Evolutionary conservation across 2,797 vertebrate genomes (phyloP).

Genomic region (Pteropus rufus): DNA sequence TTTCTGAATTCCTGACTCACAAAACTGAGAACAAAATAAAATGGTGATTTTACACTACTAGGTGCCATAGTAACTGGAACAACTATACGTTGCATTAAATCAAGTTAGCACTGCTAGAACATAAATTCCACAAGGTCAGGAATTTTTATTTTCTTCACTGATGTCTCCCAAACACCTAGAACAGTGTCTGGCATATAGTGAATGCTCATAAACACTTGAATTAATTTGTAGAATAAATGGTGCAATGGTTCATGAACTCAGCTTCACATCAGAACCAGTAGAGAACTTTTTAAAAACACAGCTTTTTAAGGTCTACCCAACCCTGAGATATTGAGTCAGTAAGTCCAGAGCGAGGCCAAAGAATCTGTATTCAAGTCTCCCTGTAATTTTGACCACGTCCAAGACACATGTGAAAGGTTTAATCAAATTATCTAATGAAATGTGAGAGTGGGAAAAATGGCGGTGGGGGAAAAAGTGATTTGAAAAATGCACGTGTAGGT

Average conservation of each 20-base stretch:
- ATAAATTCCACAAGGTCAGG: background rate
- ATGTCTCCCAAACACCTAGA: background rate
- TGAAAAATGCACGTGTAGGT: background rate
- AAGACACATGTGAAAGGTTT: background rate
- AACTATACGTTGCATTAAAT: background rate
- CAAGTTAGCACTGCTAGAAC: background rate
- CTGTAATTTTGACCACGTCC: background rate
- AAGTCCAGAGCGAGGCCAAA: background rate
- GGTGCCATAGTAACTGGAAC: background rate
- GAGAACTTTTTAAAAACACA: background rate
- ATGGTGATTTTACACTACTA: background rate
- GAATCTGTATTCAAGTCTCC: background rate
- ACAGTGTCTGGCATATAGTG: background rate
- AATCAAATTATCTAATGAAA: background rate
- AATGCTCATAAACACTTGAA: background rate
- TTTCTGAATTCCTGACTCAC: background rate
- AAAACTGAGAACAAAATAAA: background rate
- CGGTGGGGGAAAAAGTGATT: background rate
- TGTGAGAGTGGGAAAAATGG: background rate
- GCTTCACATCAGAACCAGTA: background rate
- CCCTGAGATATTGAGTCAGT: background rate
- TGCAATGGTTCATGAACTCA: background rate
- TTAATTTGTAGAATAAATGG: background rate
- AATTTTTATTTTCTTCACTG: background rate
- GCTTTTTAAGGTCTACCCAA: background rate